phyloP scores from a whole-genome alignment of 2,797 vertebrate genomes.

The Fistularia commersonii region DNA sequence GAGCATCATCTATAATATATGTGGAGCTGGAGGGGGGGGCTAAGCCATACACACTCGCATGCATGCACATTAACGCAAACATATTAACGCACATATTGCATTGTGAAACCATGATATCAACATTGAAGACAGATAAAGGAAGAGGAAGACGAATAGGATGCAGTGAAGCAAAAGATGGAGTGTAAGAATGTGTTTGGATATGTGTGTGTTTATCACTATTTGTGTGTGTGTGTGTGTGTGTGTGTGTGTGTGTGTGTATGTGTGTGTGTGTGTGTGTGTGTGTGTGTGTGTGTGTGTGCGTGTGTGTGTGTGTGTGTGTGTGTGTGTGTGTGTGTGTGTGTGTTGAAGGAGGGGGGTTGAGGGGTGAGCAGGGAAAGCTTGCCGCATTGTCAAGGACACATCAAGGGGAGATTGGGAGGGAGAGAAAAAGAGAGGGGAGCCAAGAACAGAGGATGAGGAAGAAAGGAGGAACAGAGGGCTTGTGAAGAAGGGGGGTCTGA shows the following conservation, averaged over 20 bases:
- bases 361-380: constrained; percentile 68
- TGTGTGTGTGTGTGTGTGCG: constrained; percentile 16
- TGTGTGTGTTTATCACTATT: too few relatives aligned
- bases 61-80: too few relatives aligned
- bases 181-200: constrained; percentile 28
- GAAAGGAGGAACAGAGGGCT: constrained; percentile 17
- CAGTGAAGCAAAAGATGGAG: constrained; percentile 31
- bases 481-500: constrained; percentile 31
- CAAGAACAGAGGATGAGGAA: constrained; percentile 38
- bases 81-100: constrained; percentile 40
- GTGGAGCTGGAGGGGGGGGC: too few relatives aligned
- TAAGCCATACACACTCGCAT: too few relatives aligned
- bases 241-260: constrained; percentile 12
- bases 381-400: constrained; percentile 82
- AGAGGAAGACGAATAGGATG: constrained; percentile 32
- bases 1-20: constrained; percentile 23
- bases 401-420: constrained; percentile 77
- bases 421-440: constrained; percentile 54
- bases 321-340: constrained; percentile 6
- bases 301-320: not conserved
- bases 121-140: constrained; percentile 24
- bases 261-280: too few relatives aligned
- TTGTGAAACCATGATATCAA: constrained; percentile 55
- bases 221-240: not conserved
- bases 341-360: constrained; percentile 17